Percentiles rank a stretch among this genome's conserved stretches.
phyloP scores from a whole-genome alignment of 2,888 invertebrate species.

The Leptinotarsa peninsularis region DNA sequence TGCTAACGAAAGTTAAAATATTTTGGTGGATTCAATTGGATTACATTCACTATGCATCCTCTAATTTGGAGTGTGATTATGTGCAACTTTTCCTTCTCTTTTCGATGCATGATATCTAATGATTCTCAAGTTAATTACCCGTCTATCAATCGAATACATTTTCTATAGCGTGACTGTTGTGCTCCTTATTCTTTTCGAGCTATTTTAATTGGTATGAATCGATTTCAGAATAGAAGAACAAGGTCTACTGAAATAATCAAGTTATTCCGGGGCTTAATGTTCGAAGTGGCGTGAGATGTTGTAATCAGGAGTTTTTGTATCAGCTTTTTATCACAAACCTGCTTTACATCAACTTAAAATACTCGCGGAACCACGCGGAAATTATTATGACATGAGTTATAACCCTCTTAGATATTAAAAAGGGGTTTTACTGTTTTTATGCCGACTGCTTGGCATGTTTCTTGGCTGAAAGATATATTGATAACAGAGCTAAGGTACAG shows the following conservation, averaged over 20 bases:
- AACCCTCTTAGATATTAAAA: not conserved
- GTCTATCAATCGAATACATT: too few relatives aligned
- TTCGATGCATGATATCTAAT: too few relatives aligned
- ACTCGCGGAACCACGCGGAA: not conserved
- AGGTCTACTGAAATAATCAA: not conserved
- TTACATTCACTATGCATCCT: too few relatives aligned
- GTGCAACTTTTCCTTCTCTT: too few relatives aligned
- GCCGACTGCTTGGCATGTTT: too few relatives aligned
- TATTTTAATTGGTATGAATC: not conserved
- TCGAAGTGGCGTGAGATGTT: conserved; percentile 1
- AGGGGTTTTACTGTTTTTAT: not conserved
- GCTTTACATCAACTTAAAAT: conserved; percentile 3
- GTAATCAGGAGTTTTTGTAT: conserved; percentile 1
- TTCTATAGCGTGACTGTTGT: too few relatives aligned
- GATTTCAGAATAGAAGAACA: not conserved
- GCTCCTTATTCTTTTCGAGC: not conserved
- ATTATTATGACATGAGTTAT: conserved; percentile 1
- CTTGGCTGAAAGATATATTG: too few relatives aligned
- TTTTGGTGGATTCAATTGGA: too few relatives aligned
- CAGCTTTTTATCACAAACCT: conserved; percentile 5
- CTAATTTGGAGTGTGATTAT: too few relatives aligned
- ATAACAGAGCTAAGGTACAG: too few relatives aligned
- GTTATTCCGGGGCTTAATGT: not conserved
- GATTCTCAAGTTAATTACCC: too few relatives aligned
- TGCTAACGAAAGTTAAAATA: too few relatives aligned